Evolutionary conservation across 2,888 invertebrate genomes (phyloP), one percentile per base, ranked within the genome.

Genomic region (Hydrotaea diabolus): DNA sequence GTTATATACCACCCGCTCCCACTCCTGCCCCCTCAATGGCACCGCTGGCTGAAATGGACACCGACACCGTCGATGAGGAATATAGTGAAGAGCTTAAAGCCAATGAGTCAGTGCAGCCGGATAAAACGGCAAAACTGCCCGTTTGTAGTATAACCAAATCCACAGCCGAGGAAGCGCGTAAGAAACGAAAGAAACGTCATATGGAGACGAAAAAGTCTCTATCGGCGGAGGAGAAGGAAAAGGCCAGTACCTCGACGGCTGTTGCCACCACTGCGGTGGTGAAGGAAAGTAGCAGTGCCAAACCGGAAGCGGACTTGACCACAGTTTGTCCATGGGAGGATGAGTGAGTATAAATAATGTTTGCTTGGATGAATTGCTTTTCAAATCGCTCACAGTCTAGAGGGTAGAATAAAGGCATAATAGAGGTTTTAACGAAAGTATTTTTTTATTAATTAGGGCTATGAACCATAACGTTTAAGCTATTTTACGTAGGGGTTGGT

Each of bases 301-400:
- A 84, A 81, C 72, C 81, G 19, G 89, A 89, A 69, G 90, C 90
- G 83, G 94, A 95, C 93, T 94, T 95, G 93, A 96, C 96, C 93
- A 96, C 97, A 93, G 95, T 97, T 91, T 98, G 97, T 94, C 97
- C 97, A 81, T 98, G 98, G 97, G 97, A 97, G 94, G 97, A 97
- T 93, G 97, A 97, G 97, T 97, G 94, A 96, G 97, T 96, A 69
- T 69, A 13, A 69, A 23, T 0, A 46, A 21, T 69, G 43, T 69
- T 46, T 21, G 39, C 66, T 43, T 39, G 19, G 62, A 31, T 62
- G 31, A 8, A 31, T 62, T 62, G 62, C 62, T 62, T 21, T 62
- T 62, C 31, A n/a, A n/a, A n/a, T n/a, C n/a, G n/a, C n/a, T n/a
- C n/a, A n/a, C n/a, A n/a, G n/a, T n/a, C n/a, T n/a, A n/a, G n/a